Evolutionary conservation across 2,113 vertebrate genomes (phyloP).

Genomic region (Spermophilus dauricus): DNA sequence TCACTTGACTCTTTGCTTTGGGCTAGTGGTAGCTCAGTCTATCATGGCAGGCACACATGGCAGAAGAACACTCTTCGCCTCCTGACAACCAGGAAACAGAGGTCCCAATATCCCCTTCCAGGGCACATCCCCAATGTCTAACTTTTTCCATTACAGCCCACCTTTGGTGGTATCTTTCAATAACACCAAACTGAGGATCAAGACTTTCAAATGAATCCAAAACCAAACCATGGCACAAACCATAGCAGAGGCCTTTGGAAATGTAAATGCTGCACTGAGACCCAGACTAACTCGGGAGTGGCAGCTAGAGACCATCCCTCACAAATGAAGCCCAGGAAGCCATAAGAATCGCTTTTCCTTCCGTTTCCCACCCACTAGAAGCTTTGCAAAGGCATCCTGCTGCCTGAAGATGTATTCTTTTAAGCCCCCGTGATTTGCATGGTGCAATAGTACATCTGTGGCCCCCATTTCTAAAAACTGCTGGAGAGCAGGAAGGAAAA

Average conservation of each 20-base stretch:
- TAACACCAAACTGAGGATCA: too few relatives aligned
- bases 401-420: constrained; percentile 62
- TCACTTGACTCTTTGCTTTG: background rate
- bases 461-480: constrained; percentile 81
- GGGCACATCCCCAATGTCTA: rapidly evolving
- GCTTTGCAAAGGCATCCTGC: constrained; percentile 67
- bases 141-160: too few relatives aligned
- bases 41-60: background rate
- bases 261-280: too few relatives aligned
- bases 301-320: background rate
- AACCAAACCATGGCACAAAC: background rate
- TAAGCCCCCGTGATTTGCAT: constrained; percentile 81
- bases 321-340: background rate
- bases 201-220: background rate
- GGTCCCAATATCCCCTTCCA: background rate
- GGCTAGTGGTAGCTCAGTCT: rapidly evolving
- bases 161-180: too few relatives aligned
- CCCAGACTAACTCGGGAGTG: too few relatives aligned
- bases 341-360: background rate
- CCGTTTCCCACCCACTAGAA: background rate
- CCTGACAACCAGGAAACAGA: background rate
- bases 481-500: constrained; percentile 73
- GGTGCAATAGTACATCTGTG: constrained; percentile 80
- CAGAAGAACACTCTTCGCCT: too few relatives aligned
- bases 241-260: background rate